Base-by-base conservation (phyloP, 1,140 invertebrate genomes). In the Chionoecetes opilio region DNA sequence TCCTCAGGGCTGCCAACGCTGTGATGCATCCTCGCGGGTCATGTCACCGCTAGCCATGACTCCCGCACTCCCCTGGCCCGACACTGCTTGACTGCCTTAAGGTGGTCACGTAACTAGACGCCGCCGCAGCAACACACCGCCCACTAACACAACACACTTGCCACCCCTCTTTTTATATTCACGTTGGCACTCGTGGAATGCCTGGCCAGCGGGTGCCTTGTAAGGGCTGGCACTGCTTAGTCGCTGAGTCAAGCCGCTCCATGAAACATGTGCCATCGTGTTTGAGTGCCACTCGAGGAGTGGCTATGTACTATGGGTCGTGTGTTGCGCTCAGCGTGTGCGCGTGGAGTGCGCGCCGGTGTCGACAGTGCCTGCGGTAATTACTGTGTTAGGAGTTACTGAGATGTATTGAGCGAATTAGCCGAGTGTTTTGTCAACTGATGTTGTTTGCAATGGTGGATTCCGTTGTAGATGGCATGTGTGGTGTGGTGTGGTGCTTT, bases 131-230 rank as follows among this genome's bases (percentile, higher is more conserved):
- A n/a, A n/a, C n/a, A n/a, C n/a, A n/a, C n/a, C n/a, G n/a, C n/a
- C n/a, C 87, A 89, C 32, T 37, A 29, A 21, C 87, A 89, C 29
- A n/a, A 11, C 87, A 21, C 41, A 34, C 32, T 89, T n/a, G 37
- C 87, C 34, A n/a, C 82, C 35, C 53, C n/a, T 41, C 82, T 82
- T 92, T 92, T 91, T 41, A 91, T 84, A 75, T 92, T 95, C 90
- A 86, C 53, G 94, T 95, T 95, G 94, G 94, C 91, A 95, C 90
- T 31, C 94, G 29, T 95, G 94, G 94, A 92, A 95, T 95, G 94
- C 85, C 82, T 92, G 34, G 91, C 38, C 37, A 41, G 41, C 75
- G 38, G 94, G 29, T 91, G 93, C 93, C 93, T 94, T 90, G 93
- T 94, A 94, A 94, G 93, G 93, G 82, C 82, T 94, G 93, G 93